These are phyloP conservation scores for Acanthaster planci DNA, from an alignment of 35 echinoderm and acorn worm species.

Conservation along the genomic window DNA sequence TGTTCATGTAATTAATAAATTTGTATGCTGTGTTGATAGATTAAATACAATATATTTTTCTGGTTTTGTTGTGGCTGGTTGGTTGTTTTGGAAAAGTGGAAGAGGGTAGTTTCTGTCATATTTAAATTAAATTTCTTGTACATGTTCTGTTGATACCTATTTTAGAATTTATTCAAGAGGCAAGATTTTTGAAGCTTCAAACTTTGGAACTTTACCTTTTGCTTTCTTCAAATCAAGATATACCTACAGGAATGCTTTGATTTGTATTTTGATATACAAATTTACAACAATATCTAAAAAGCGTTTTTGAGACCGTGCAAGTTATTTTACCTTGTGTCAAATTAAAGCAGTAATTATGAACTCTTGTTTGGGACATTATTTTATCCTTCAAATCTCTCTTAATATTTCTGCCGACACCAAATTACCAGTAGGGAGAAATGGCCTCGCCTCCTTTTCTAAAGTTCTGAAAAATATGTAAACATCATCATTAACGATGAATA, in stretches of 20 bases:
- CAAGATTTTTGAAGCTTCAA: neutral
- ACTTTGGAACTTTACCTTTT: neutral
- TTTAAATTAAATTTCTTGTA: too few species aligned
- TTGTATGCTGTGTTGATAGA: too few species aligned
- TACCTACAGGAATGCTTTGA: neutral
- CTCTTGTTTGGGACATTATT: neutral
- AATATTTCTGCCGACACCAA: neutral
- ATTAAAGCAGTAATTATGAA: neutral
- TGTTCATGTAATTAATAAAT: too few species aligned
- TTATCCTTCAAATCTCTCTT: constrained; percentile 5
- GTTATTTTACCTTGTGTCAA: neutral
- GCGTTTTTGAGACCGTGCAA: neutral
- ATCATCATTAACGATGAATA: constrained; percentile 36
- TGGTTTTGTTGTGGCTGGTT: too few species aligned
- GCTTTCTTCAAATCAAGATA: neutral
- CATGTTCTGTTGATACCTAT: too few species aligned
- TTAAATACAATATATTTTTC: too few species aligned
- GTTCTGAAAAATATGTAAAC: constrained; percentile 27
- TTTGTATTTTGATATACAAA: neutral
- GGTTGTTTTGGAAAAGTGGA: too few species aligned
- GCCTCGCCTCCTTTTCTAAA: constrained; percentile 20
- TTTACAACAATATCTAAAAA: neutral
- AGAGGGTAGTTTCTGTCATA: too few species aligned
- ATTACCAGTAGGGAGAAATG: neutral
- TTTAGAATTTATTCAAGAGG: neutral